Conservation (phyloP, 2,113 vertebrate genomes). For the Paracanthobrama guichenoti region DNA sequence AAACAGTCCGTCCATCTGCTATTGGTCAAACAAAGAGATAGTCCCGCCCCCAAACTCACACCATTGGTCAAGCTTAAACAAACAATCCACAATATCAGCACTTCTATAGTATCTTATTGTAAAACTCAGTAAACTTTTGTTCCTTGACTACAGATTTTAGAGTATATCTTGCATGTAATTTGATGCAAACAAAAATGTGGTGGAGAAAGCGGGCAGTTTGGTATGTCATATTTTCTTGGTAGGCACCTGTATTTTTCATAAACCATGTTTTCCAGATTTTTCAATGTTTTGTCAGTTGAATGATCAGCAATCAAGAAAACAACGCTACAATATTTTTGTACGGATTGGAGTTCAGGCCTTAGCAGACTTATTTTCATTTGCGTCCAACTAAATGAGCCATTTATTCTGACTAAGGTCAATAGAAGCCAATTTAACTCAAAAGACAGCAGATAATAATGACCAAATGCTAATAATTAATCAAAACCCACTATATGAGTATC, state of each 20-base stretch:
- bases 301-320: not conserved
- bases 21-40: not conserved
- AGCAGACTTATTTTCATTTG: not conserved
- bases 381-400: not conserved
- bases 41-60: not conserved
- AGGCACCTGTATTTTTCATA: not conserved
- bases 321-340: not conserved
- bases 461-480: not conserved
- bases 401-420: not conserved
- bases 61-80: not conserved
- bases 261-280: not conserved
- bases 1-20: not conserved
- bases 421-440: slow-evolving; percentile 4
- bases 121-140: not conserved
- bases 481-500: not conserved
- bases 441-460: not conserved
- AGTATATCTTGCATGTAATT: not conserved
- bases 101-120: not conserved
- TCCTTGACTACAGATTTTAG: not conserved
- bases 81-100: not conserved
- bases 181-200: not conserved
- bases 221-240: not conserved
- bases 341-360: not conserved
- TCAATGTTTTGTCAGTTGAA: not conserved
- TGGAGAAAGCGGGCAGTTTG: not conserved